A percentile compares a stretch with the other conserved stretches of the same genome.
Conservation (phyloP, 2,888 invertebrate genomes). For the Athalia cordata region DNA sequence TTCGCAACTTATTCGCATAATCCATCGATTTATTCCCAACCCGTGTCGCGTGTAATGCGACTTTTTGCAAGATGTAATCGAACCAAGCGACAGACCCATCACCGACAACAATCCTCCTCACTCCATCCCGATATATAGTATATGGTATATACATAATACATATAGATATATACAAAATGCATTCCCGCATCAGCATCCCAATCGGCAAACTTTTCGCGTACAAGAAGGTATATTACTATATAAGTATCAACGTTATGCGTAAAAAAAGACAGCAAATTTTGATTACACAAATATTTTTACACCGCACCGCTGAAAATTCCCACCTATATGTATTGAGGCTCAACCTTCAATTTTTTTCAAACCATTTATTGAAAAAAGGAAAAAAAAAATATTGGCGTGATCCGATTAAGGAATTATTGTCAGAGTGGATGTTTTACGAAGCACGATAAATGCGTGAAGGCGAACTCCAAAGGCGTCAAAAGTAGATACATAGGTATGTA, state of each 20-base stretch:
- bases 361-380: not conserved
- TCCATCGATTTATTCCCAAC: slow-evolving; percentile 70
- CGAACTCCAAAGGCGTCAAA: not conserved
- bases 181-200: too few relatives aligned
- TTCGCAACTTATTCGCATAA: slow-evolving; percentile 59
- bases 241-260: too few relatives aligned
- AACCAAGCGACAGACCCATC: slow-evolving; percentile 51
- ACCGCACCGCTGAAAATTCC: too few relatives aligned
- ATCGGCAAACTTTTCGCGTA: too few relatives aligned
- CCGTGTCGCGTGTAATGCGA: slow-evolving; percentile 69
- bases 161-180: not conserved
- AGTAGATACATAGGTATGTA: too few relatives aligned
- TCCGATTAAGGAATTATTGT: slow-evolving; percentile 27
- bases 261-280: too few relatives aligned
- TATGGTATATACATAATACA: not conserved
- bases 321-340: not conserved
- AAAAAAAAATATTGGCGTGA: slow-evolving; percentile 13
- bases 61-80: slow-evolving; percentile 70
- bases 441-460: slow-evolving; percentile 22
- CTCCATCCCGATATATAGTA: not conserved
- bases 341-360: not conserved
- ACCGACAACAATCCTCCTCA: slow-evolving; percentile 24
- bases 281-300: too few relatives aligned
- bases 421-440: slow-evolving; percentile 2
- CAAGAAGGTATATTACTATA: too few relatives aligned